A percentile compares a stretch with the other conserved stretches of the same genome.
Conservation (phyloP, 2,113 vertebrate genomes). For the Bubalus kerabau region DNA sequence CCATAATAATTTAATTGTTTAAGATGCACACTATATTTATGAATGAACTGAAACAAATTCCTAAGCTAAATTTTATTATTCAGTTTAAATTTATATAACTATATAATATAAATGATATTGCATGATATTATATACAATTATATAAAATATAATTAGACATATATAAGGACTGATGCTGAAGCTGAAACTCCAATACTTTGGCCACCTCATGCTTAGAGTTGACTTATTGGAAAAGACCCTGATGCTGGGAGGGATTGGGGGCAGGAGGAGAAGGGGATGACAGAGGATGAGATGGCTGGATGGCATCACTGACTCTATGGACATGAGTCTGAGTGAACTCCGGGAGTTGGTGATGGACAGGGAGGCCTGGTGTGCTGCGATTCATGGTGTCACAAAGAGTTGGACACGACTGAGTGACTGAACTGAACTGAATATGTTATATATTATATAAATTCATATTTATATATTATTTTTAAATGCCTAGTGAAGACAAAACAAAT, state of each 20-base stretch:
- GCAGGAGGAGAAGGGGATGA: no score
- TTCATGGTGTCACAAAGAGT: no score
- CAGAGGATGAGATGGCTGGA: no score
- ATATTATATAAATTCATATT: not conserved
- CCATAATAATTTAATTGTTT: not conserved
- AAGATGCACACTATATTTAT: not conserved
- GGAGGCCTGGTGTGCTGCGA: no score
- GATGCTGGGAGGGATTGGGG: no score
- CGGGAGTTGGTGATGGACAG: no score
- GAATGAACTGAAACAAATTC: constrained; percentile 3
- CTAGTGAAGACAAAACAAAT: not conserved
- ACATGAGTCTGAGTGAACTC: no score
- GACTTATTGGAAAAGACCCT: no score
- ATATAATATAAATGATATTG: not conserved
- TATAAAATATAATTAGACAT: not conserved
- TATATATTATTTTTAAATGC: not conserved
- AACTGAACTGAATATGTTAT: not conserved
- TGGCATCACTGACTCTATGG: no score
- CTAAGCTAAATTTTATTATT: not conserved
- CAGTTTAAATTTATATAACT: not conserved
- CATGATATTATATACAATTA: not conserved
- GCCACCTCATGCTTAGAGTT: no score
- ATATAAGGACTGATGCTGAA: not conserved
- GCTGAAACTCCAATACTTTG: no score
- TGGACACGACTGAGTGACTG: no score